Percentiles rank a stretch among this genome's conserved stretches.
Conservation (phyloP, 2,797 vertebrate species). For the Champsocephalus esox region DNA sequence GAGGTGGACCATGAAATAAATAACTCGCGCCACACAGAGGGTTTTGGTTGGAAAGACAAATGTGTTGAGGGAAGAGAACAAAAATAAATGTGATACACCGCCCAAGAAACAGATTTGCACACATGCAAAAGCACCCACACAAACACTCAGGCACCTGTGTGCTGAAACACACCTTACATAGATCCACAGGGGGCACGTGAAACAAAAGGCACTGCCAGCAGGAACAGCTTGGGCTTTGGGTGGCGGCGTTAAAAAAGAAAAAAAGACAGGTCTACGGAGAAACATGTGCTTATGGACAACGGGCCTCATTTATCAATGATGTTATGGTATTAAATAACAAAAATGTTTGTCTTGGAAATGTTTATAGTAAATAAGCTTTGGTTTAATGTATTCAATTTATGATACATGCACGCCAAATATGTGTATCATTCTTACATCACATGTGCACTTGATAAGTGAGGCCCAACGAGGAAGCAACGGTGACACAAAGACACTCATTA, state of each 20-base stretch:
- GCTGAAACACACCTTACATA: conserved; percentile 55
- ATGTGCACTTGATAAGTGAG: conserved; percentile 44
- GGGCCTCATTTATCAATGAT: conserved; percentile 45
- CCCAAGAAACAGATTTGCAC: conserved; percentile 54
- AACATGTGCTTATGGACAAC: conserved; percentile 62
- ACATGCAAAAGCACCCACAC: conserved; percentile 62
- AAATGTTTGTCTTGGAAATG: not conserved
- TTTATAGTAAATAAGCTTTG: conserved; percentile 35
- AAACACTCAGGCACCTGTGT: conserved; percentile 70
- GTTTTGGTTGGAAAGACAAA: conserved; percentile 27
- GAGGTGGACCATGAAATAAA: conserved; percentile 80
- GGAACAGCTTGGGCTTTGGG: conserved; percentile 69
- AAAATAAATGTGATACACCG: conserved; percentile 35
- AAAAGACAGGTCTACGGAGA: conserved; percentile 25
- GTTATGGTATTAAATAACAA: conserved; percentile 1
- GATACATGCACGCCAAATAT: conserved; percentile 24
- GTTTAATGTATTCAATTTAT: conserved; percentile 30
- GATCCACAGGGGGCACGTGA: conserved; percentile 59
- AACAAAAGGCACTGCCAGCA: conserved; percentile 87
- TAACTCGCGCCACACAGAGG: conserved; percentile 61
- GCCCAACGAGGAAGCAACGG: conserved; percentile 30
- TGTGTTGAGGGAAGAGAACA: conserved; percentile 5
- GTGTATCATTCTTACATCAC: conserved; percentile 16
- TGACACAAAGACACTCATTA: conserved; percentile 45
- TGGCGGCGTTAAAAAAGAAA: conserved; percentile 18